Evolutionary conservation across 2,113 vertebrate genomes (phyloP), one percentile per base, ranked within the genome.

Genomic region (Deroptyus accipitrinus): DNA sequence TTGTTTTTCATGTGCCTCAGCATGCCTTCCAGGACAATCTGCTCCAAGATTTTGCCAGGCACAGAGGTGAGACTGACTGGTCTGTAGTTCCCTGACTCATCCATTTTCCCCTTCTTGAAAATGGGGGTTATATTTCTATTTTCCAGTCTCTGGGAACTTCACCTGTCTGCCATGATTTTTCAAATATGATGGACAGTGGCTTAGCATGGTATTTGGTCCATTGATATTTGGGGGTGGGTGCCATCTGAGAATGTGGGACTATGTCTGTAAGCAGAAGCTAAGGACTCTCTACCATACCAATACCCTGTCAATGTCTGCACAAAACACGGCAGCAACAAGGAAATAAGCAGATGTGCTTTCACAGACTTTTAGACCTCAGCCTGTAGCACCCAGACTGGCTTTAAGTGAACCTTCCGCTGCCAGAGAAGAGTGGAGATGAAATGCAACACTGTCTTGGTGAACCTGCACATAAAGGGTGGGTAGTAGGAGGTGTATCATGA

Each of bases 391-490:
- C 19, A n/a, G n/a, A 13, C 3, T 30, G 6, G 1, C 39, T 17
- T 7, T n/a, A 24, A 61, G 6, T 0, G 0, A 67, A 19, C 13
- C 46, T 68, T 52, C 52, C 1, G 0, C n/a, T n/a, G 19, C 10
- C 28, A 41, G 54, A 54, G 23, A 39, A 7, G 7, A 39, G 18
- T 3, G 17, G 15, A 48, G 82, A 52, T 0, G 2, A 30, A 64
- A 12, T 11, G 8, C 51, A 55, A 74, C 13, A 17, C 10, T 23
- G 19, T 27, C 39, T 14, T 10, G 48, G n/a, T 30, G 48, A 25
- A 5, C 10, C 54, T 6, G 2, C 9, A 69, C 0, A 0, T 11
- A 30, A 75, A 46, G 19, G 2, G 12, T 23, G 13, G 35, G 12
- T 18, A 67, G 61, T 70, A 8, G 27, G 17, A 33, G 9, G 0